These are phyloP conservation scores for Eumerus sabulonum DNA, from an alignment of 2,888 invertebrate genomes.

Conservation along the genomic window DNA sequence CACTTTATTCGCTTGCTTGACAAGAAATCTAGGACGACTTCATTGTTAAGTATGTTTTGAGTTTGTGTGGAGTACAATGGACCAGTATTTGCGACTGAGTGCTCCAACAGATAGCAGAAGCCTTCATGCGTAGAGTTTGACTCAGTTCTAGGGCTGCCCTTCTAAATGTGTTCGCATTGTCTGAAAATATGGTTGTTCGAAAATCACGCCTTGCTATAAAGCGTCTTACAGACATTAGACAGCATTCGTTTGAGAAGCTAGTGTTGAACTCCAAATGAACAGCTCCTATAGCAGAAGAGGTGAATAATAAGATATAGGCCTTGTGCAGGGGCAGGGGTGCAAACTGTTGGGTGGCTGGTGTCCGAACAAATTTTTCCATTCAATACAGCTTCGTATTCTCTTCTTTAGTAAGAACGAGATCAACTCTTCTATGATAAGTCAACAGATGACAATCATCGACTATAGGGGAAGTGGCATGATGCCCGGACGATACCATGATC, in stretches of 20 bases:
- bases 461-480: conserved; percentile 9
- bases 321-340: conserved; percentile 11
- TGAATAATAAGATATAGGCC: conserved; percentile 28
- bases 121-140: no score
- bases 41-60: no score
- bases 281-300: conserved; percentile 32
- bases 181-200: no score
- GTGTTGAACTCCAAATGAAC: conserved; percentile 44
- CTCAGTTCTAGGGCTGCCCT: no score
- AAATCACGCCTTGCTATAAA: conserved; percentile 16
- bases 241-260: conserved; percentile 24
- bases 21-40: no score
- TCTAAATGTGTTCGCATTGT: no score
- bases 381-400: conserved; percentile 25
- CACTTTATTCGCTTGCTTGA: no score
- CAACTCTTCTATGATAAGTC: conserved; percentile 23
- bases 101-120: no score
- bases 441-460: conserved; percentile 1
- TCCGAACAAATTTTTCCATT: conserved; percentile 18
- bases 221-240: no score
- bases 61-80: no score
- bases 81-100: no score
- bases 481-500: conserved; percentile 13
- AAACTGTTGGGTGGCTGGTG: conserved; percentile 21
- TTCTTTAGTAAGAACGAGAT: neutral